Evolutionary conservation across 2,888 invertebrate species (phyloP), one percentile per base, ranked within the genome.

Genomic region (Flexamia atlantica): DNA sequence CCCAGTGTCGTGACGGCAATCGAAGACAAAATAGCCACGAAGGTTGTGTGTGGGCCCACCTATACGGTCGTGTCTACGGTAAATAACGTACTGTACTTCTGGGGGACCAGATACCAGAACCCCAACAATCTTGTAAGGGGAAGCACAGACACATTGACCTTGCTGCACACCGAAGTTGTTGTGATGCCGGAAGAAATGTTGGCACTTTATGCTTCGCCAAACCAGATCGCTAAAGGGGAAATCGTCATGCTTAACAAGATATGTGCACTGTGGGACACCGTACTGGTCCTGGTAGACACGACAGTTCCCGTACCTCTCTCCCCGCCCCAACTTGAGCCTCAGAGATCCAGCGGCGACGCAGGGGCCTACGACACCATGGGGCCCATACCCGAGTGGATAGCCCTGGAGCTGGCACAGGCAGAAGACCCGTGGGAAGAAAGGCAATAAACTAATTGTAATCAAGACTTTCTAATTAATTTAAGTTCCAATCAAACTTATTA

Each of bases 31-130:
- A 20, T 83, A 10, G 74, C 70, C 28, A 36, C 32, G 94, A 92
- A 91, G 89, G 92, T 93, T 12, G 91, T 92, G 86, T 94, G 94
- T 89, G 94, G 94, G 17, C 92, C 93, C 32, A 92, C 93, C 28
- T 95, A 93, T 89, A 94, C 94, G 0, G 90, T 94, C n/a, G 93
- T 93, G 10, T 92, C 92, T 3, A 94, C 94, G 0, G 90, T 92
- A 57, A 93, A 94, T 86, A 94, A 95, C 88, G 92, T 93, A 30
- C 90, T 95, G 10, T 93, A 93, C 86, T 93, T 95, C 88, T 95
- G 95, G 95, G 95, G 95, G 25, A 92, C 92, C 4, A 81, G 87
- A 7, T 87, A 86, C 64, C 86, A 85, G 10, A 36, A 50, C 50
- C 50, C 76, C 3, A 28, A 74, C 12, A 81, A 30, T 42, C n/a